phyloP scores from a whole-genome alignment of 2,888 invertebrate genomes.

The Adelognathus sp. region DNA sequence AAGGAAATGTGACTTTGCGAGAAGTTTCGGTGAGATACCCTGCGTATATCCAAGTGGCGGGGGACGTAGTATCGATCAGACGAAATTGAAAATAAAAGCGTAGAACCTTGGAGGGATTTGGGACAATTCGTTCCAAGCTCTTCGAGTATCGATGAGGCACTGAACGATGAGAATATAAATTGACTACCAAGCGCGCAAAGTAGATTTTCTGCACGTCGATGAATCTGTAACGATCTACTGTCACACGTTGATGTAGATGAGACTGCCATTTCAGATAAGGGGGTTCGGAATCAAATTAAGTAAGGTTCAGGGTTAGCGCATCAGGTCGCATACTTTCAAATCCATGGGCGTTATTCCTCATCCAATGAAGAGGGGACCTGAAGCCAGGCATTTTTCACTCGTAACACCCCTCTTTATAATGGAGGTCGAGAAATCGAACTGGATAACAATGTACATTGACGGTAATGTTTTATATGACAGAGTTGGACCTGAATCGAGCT shows the following conservation, averaged over 20 bases:
- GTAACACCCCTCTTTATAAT: too few relatives aligned
- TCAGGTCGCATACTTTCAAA: too few relatives aligned
- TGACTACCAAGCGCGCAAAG: background rate
- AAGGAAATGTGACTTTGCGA: slow-evolving; percentile 7
- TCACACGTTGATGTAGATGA: background rate
- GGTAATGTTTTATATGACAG: too few relatives aligned
- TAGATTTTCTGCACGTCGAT: background rate
- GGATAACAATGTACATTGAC: too few relatives aligned
- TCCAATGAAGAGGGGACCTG: too few relatives aligned
- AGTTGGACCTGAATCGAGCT: too few relatives aligned
- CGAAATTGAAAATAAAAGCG: slow-evolving; percentile 27
- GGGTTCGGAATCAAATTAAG: too few relatives aligned
- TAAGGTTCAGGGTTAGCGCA: too few relatives aligned
- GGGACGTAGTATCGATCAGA: slow-evolving; percentile 5
- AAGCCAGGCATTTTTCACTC: too few relatives aligned
- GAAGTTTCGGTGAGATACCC: slow-evolving; percentile 16
- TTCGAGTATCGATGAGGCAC: background rate
- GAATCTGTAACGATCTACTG: background rate
- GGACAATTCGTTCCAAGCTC: slow-evolving; percentile 7
- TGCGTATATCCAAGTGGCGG: background rate
- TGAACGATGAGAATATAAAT: slow-evolving; percentile 24
- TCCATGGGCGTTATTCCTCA: too few relatives aligned
- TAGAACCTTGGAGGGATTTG: background rate
- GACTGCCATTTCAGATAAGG: too few relatives aligned
- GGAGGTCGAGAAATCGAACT: too few relatives aligned